Conservation (phyloP, 37 sponge, comb jelly and placozoan genomes). For the Diacarnus erythraeanus region DNA sequence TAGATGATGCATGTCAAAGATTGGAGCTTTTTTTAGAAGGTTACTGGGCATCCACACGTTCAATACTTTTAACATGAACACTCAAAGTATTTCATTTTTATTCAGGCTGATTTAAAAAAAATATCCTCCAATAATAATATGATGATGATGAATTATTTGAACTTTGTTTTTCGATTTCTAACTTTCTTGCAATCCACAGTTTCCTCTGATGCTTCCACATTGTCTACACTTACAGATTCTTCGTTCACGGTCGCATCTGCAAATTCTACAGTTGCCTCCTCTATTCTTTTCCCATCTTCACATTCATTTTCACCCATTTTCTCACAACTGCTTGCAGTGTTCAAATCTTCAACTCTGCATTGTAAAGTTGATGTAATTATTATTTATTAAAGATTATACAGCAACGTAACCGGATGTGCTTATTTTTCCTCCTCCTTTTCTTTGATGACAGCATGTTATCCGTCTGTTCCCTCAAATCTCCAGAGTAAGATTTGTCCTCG, state of each 20-base stretch:
- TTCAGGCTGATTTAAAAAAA: no score
- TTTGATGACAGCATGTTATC: neutral
- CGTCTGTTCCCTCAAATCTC: neutral
- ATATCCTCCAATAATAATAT: neutral
- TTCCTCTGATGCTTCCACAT: no score
- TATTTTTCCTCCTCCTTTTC: constrained; percentile 20
- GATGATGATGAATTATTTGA: neutral
- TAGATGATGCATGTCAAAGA: constrained; percentile 56
- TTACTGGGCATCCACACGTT: constrained; percentile 60
- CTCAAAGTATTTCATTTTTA: neutral
- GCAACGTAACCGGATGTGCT: constrained; percentile 18
- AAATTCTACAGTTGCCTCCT: no score
- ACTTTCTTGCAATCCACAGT: neutral
- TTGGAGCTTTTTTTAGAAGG: constrained; percentile 68
- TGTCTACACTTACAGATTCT: no score
- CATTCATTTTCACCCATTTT: no score
- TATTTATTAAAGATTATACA: no score
- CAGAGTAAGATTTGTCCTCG: neutral
- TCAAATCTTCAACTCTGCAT: no score
- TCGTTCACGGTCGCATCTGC: no score
- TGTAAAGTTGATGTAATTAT: no score
- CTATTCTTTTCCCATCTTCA: no score
- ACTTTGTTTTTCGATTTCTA: neutral
- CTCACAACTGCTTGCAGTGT: no score
- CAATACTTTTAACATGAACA: constrained; percentile 13